Evolutionary conservation across 2,113 vertebrate genomes (phyloP), one percentile per base, ranked within the genome.

Genomic region (Canis aureus): DNA sequence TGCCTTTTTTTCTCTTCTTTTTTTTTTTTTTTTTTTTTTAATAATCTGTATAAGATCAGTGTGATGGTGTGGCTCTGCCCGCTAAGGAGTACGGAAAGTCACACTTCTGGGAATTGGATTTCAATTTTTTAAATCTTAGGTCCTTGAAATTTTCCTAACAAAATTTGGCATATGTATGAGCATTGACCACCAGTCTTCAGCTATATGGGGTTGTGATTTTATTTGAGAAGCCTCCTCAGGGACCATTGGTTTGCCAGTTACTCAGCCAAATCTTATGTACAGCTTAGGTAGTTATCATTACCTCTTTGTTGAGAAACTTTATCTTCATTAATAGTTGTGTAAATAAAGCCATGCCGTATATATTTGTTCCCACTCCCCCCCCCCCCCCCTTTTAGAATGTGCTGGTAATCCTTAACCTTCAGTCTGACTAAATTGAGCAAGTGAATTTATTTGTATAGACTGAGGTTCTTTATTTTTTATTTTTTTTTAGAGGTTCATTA

Each of bases 301-400:
- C 66, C 59, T 96, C 53, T 74, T 96, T 94, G 55, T 84, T 92
- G 81, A 87, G 94, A 93, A 89, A 89, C 64, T 96, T 94, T 32
- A 62, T 86, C 95, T 93, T 94, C 55, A 86, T 94, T 91, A 91
- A 86, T 17, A 78, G 81, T 96, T 97, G 55, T 96, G n/a, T 95
- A 91, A 97, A 91, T 95, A 97, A 92, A 97, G 19, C 10, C 53
- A 22, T 17, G 17, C 43, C 67, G 20, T 62, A 51, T 78, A 49
- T 35, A 38, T 91, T 43, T 43, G 43, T 43, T 43, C 5, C 43
- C 43, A 43, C 43, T 4, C 35, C 35, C 35, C 38, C 43, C 43
- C 43, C 43, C 1, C 43, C 15, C 55, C 55, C 10, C 19, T 25
- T 84, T 78, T 71, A 60, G n/a, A 32, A 11, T 94, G 2, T 55